Percentiles rank a stretch among this genome's conserved stretches.
These are phyloP conservation scores for Adelosebastes latens DNA, from an alignment of 2,797 vertebrate genomes.

Conservation along the genomic window DNA sequence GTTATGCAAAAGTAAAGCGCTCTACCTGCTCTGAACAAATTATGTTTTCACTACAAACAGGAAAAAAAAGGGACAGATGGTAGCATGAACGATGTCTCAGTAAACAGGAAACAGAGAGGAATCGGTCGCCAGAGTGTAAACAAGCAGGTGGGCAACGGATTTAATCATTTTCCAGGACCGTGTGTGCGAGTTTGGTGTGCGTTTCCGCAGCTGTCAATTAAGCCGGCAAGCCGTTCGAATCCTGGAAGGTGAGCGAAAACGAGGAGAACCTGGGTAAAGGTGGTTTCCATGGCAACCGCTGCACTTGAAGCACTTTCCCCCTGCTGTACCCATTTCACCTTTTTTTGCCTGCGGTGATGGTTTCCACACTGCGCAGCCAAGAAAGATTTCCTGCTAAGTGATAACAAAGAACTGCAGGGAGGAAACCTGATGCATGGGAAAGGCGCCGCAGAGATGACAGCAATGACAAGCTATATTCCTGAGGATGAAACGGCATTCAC, in stretches of 20 bases:
- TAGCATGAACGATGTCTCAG: slow-evolving; percentile 30
- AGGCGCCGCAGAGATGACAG: slow-evolving; percentile 40
- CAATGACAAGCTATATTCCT: slow-evolving; percentile 41
- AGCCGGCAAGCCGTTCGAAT: slow-evolving; percentile 12
- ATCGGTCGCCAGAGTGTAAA: slow-evolving; percentile 51
- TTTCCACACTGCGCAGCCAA: slow-evolving; percentile 47
- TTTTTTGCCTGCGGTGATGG: slow-evolving; percentile 47
- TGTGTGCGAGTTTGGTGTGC: not conserved
- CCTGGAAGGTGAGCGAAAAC: slow-evolving; percentile 55
- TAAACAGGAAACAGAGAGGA: slow-evolving; percentile 45
- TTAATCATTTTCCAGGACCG: slow-evolving; percentile 40
- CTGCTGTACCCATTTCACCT: slow-evolving; percentile 49
- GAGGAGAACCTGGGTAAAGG: slow-evolving; percentile 57
- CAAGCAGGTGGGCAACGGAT: slow-evolving; percentile 57
- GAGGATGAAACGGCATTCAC: slow-evolving; percentile 25
- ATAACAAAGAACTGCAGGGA: slow-evolving; percentile 62
- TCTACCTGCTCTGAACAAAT: slow-evolving; percentile 31
- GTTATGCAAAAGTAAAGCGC: slow-evolving; percentile 1
- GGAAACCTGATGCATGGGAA: slow-evolving; percentile 40
- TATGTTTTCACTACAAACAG: slow-evolving; percentile 28
- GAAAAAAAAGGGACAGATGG: slow-evolving; percentile 44
- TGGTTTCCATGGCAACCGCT: slow-evolving; percentile 72
- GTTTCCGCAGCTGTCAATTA: slow-evolving; percentile 57
- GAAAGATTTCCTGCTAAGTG: slow-evolving; percentile 63
- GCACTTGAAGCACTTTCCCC: slow-evolving; percentile 36